Evolutionary conservation across 2,797 vertebrate genomes (phyloP).

Genomic region (Pseudochirops corinnae): DNA sequence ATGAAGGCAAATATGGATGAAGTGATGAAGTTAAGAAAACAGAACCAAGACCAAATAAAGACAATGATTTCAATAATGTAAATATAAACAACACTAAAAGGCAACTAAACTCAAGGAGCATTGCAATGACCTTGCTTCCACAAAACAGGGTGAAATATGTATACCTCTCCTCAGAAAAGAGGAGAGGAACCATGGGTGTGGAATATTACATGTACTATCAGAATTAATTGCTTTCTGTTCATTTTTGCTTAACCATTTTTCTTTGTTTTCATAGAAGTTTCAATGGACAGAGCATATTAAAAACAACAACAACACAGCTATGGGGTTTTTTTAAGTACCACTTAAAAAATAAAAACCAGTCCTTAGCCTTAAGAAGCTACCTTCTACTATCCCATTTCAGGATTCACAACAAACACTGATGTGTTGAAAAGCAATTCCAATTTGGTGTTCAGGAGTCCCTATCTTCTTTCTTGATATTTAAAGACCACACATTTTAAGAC

Average conservation of each 20-base stretch:
- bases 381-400: background rate
- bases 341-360: background rate
- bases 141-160: background rate
- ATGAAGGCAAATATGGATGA: background rate
- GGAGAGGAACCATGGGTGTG: background rate
- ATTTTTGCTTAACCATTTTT: background rate
- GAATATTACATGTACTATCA: background rate
- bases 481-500: background rate
- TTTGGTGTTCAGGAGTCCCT: background rate
- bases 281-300: background rate
- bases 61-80: background rate
- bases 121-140: background rate
- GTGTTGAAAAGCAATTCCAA: background rate
- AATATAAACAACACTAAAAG: background rate
- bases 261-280: background rate
- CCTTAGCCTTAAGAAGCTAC: background rate
- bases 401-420: background rate
- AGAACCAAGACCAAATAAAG: background rate
- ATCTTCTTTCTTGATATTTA: background rate
- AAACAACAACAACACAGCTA: background rate
- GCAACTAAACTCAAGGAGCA: background rate
- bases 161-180: background rate
- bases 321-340: too few relatives aligned
- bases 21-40: background rate
- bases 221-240: background rate